Evolutionary conservation across 2,888 invertebrate genomes (phyloP).

Genomic region (Scaptomyza cyrtandrae): DNA sequence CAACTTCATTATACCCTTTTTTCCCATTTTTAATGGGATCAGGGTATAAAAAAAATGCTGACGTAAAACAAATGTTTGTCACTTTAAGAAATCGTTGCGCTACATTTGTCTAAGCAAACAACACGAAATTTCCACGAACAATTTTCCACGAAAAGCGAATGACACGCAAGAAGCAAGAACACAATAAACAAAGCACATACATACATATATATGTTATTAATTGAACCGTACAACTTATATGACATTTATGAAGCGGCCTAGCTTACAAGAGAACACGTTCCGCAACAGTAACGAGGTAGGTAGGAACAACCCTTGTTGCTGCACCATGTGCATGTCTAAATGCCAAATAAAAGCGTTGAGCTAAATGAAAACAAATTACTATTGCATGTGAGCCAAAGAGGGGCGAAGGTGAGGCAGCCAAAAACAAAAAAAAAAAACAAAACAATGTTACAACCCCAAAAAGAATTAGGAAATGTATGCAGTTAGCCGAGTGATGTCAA

Average conservation of each 20-base stretch:
- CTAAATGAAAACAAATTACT: constrained; percentile 81
- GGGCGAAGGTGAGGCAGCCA: constrained; percentile 25
- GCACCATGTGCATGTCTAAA: constrained; percentile 74
- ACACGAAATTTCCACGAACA: constrained; percentile 59
- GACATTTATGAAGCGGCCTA: constrained; percentile 73
- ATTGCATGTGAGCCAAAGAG: constrained; percentile 69
- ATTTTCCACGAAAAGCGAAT: constrained; percentile 45
- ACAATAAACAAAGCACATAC: constrained; percentile 13
- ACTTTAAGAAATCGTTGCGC: constrained; percentile 60
- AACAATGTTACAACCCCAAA: constrained; percentile 17
- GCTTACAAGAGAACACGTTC: constrained; percentile 35
- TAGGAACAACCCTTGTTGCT: constrained; percentile 59
- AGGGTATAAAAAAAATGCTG: constrained; percentile 10
- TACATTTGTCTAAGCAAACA: constrained; percentile 62
- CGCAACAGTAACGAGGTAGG: constrained; percentile 39
- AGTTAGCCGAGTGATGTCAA: constrained; percentile 23
- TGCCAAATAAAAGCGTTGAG: constrained; percentile 77
- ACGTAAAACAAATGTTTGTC: constrained; percentile 59
- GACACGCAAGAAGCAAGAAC: constrained; percentile 43
- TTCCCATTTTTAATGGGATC: no score
- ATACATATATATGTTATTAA: constrained; percentile 68
- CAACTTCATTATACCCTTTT: no score
- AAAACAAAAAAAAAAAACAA: background rate
- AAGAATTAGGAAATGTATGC: constrained; percentile 5
- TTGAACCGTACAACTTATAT: constrained; percentile 72